Evolutionary conservation across 2,888 invertebrate genomes (phyloP), one percentile per base, ranked within the genome.

Genomic region (Hipparchia sbordonii): DNA sequence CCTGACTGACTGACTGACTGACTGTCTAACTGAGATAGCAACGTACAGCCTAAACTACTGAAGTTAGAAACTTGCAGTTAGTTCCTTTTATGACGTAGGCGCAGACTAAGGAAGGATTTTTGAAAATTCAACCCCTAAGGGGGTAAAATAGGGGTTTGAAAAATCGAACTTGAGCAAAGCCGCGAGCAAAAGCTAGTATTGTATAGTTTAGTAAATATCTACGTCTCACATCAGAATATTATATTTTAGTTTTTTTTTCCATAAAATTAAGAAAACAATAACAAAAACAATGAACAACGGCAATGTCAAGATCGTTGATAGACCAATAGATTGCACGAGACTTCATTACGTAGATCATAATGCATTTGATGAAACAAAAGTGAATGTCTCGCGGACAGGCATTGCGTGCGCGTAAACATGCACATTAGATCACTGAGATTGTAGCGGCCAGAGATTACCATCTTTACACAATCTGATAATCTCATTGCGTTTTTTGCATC

Each of bases 401-500:
- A 13, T 76, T 68, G 73, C 77, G 76, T 77, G 77, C 71, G 71
- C 65, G 59, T 33, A 71, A 67, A 61, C 51, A 65, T 56, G 48
- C 65, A 72, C 67, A 72, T 74, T 69, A 70, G 61, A 75, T 65
- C 68, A 63, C 60, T 45, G 69, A 69, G 57, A 60, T 60, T 13
- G 13, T 46, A 6, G 62, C 39, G 46, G 8, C 46, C n/a, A 8
- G n/a, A 62, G 46, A 62, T 48, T 62, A 48, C 46, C 5, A 8
- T 46, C 13, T 62, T 48, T 12, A 46, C 13, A 62, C 8, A 48
- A 13, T 13, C 8, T 46, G 46, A 62, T 62, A 13, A 46, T 8
- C 45, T 62, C 45, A 6, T 9, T 62, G 46, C 62, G n/a, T 46
- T 62, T 46, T 62, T 13, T 57, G 23, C 57, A 8, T 57, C 57